Evolutionary conservation across 2,888 invertebrate species (phyloP).

Genomic region (Charanyca ferruginea): DNA sequence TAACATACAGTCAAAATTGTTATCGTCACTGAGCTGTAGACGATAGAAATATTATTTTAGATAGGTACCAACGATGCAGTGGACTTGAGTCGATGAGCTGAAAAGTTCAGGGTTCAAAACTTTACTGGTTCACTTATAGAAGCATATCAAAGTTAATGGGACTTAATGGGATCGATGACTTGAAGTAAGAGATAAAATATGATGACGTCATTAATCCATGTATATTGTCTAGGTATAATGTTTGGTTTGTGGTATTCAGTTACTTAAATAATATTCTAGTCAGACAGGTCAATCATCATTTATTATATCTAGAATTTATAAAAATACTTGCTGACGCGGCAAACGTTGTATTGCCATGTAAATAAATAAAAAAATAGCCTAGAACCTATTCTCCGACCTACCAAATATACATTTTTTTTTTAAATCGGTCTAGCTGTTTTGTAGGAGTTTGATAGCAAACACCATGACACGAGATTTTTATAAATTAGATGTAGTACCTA

Average conservation of each 20-base stretch:
- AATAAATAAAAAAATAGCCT: too few relatives aligned
- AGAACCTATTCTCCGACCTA: too few relatives aligned
- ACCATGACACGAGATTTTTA: background rate
- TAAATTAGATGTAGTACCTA: background rate
- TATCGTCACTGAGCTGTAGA: conserved; percentile 52
- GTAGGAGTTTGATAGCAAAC: too few relatives aligned
- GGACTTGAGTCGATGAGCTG: conserved; percentile 13
- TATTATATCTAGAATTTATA: too few relatives aligned
- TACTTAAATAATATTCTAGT: too few relatives aligned
- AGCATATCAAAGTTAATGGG: background rate
- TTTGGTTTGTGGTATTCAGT: background rate
- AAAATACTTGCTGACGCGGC: too few relatives aligned
- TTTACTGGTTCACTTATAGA: conserved; percentile 15
- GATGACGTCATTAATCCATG: conserved; percentile 20
- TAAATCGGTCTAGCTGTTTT: too few relatives aligned
- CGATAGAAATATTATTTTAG: conserved; percentile 62
- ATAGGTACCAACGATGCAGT: conserved; percentile 41
- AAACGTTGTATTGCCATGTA: too few relatives aligned
- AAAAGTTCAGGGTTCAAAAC: conserved; percentile 33
- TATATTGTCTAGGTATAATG: conserved; percentile 6
- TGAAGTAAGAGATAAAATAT: conserved; percentile 28
- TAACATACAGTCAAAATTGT: conserved; percentile 61
- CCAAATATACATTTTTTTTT: too few relatives aligned
- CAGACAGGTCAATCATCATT: too few relatives aligned
- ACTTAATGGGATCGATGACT: conserved; percentile 24